A percentile compares a stretch with the other conserved stretches of the same genome.
Conservation (phyloP, 2,113 vertebrate genomes). For the Heterochromis multidens region DNA sequence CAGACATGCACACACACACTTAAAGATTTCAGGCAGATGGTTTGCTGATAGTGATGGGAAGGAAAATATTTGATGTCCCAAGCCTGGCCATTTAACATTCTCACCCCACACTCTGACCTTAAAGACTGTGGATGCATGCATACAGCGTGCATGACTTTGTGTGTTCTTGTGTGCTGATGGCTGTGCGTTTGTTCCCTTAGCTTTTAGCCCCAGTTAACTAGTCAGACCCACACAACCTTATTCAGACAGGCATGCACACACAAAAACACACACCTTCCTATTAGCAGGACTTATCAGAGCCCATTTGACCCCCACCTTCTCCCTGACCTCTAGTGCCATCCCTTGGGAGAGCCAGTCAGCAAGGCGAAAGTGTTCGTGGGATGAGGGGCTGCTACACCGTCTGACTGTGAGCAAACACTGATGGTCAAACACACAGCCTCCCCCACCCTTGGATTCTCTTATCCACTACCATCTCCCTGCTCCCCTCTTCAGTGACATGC, state of each 20-base stretch:
- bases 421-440: constrained; percentile 71
- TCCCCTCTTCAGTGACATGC: neutral
- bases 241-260: constrained; percentile 8
- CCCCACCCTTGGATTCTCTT: constrained; percentile 11
- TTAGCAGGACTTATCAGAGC: constrained; percentile 71
- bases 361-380: constrained; percentile 43
- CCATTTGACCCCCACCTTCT: constrained; percentile 83
- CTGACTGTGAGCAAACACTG: constrained; percentile 73
- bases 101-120: constrained; percentile 73
- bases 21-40: constrained; percentile 56
- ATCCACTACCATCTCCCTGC: neutral
- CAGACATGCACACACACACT: neutral
- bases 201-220: constrained; percentile 69
- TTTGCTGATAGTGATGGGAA: constrained; percentile 69
- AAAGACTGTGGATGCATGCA: constrained; percentile 63
- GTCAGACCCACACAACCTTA: constrained; percentile 21
- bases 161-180: constrained; percentile 8
- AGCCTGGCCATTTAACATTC: constrained; percentile 71
- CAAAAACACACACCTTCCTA: constrained; percentile 47
- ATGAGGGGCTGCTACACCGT: constrained; percentile 35
- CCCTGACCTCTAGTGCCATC: constrained; percentile 77
- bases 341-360: constrained; percentile 57
- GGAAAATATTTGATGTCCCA: constrained; percentile 77
- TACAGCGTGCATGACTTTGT: constrained; percentile 1
- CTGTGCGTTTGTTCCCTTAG: constrained; percentile 66